Conservation (phyloP, 1,140 invertebrate genomes). For the Triops longicaudatus region DNA sequence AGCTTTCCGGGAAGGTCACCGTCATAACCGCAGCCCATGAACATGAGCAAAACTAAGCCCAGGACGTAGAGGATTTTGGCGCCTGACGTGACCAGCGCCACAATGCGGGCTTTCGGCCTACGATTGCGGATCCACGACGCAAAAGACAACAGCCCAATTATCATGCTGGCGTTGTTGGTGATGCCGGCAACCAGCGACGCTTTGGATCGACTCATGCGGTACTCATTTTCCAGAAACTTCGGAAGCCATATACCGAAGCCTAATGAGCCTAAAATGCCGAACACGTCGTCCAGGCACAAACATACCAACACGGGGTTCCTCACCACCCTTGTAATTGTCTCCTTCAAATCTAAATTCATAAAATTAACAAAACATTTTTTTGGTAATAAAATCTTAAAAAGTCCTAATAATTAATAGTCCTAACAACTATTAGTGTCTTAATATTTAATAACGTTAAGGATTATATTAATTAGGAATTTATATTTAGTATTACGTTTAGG, state of each 20-base stretch:
- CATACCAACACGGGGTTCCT: slow-evolving; percentile 30
- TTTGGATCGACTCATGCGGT: slow-evolving; percentile 29
- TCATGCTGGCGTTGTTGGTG: slow-evolving; percentile 27
- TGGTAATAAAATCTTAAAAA: no score
- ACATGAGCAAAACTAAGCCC: slow-evolving; percentile 27
- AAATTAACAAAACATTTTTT: no score
- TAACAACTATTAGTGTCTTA: no score
- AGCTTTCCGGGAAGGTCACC: slow-evolving; percentile 28
- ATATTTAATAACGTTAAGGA: no score
- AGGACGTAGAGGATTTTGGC: slow-evolving; percentile 26
- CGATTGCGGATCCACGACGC: slow-evolving; percentile 28
- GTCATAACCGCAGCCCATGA: slow-evolving; percentile 25
- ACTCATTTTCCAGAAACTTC: slow-evolving; percentile 33
- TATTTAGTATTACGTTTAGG: no score
- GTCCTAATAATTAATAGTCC: no score
- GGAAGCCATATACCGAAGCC: slow-evolving; percentile 31
- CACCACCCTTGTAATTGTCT: slow-evolving; percentile 25
- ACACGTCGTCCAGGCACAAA: slow-evolving; percentile 26
- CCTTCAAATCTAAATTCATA: slow-evolving; percentile 29
- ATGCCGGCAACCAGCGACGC: slow-evolving; percentile 29
- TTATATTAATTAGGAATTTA: no score
- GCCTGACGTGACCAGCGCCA: slow-evolving; percentile 23
- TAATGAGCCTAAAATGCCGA: slow-evolving; percentile 26
- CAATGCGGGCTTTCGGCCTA: slow-evolving; percentile 26
- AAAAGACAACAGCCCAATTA: slow-evolving; percentile 28